phyloP scores from a whole-genome alignment of 2,888 invertebrate genomes.

The Drepana falcataria region DNA sequence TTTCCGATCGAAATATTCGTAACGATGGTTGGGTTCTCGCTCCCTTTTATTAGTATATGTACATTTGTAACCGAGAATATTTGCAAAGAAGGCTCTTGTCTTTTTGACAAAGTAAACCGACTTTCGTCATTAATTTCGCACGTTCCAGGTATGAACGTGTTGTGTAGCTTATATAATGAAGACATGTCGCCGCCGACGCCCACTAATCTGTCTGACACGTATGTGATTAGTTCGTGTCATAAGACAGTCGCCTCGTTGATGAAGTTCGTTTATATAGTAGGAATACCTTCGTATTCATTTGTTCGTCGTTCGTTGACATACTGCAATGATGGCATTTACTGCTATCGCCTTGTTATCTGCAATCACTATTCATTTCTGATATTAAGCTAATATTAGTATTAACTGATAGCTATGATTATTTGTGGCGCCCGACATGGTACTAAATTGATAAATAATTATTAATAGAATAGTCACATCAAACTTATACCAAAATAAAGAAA shows the following conservation, averaged over 20 bases:
- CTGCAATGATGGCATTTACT: too few relatives aligned
- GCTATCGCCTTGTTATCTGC: too few relatives aligned
- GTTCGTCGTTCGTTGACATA: too few relatives aligned
- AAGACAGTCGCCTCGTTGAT: conserved; percentile 9
- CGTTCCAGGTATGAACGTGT: conserved; percentile 4
- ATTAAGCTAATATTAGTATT: too few relatives aligned
- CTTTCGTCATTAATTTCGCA: conserved; percentile 6
- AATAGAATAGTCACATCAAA: too few relatives aligned
- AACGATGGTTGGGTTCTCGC: neutral
- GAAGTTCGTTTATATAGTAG: neutral
- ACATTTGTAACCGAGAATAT: conserved; percentile 25
- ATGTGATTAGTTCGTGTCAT: conserved; percentile 6
- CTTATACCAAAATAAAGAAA: too few relatives aligned
- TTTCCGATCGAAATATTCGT: neutral
- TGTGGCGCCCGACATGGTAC: too few relatives aligned
- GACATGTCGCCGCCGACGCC: conserved; percentile 11
- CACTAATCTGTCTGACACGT: conserved; percentile 11
- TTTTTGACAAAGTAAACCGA: neutral
- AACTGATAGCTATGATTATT: too few relatives aligned
- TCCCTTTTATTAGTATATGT: conserved; percentile 32
- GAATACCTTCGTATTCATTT: neutral
- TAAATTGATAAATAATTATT: too few relatives aligned
- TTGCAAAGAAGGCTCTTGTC: too few relatives aligned
- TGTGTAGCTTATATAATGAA: conserved; percentile 18
- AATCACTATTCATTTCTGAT: too few relatives aligned